Conservation (phyloP, 2,888 invertebrate species). For the Caenorhabditis angaria region DNA sequence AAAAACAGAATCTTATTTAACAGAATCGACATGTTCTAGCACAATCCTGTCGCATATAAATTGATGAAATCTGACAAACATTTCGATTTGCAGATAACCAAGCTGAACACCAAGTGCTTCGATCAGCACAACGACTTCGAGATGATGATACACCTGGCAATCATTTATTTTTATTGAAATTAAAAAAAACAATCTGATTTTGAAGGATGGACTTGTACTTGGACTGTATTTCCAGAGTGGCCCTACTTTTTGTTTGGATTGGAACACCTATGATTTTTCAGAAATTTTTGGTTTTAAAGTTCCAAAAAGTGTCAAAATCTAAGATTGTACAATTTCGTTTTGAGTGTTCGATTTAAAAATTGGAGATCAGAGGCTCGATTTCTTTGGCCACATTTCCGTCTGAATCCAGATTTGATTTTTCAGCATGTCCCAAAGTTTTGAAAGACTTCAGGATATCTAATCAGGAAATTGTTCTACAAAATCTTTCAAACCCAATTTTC, state of each 20-base stretch:
- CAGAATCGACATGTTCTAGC: constrained; percentile 67
- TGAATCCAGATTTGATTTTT: too few species aligned
- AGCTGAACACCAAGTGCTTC: constrained; percentile 62
- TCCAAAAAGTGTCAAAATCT: too few species aligned
- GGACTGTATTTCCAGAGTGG: background rate
- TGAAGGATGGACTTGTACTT: background rate
- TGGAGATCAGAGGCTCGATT: background rate
- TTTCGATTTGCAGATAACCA: constrained; percentile 60
- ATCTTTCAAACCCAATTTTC: constrained; percentile 22
- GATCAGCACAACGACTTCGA: constrained; percentile 36
- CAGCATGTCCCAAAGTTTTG: background rate
- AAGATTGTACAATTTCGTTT: too few species aligned
- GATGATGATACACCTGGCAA: background rate
- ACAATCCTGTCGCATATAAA: constrained; percentile 71
- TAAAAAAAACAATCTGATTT: background rate
- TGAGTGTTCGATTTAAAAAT: background rate
- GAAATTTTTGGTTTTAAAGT: too few species aligned
- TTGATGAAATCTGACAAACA: constrained; percentile 66
- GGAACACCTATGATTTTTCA: background rate
- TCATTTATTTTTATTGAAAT: background rate
- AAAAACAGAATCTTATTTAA: constrained; percentile 7
- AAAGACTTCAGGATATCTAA: background rate
- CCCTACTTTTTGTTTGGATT: background rate
- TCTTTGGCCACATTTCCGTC: background rate
- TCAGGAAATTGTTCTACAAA: background rate